Evolutionary conservation across 2,113 vertebrate genomes (phyloP), one percentile per base, ranked within the genome.

Genomic region (Austrofundulus limnaeus): DNA sequence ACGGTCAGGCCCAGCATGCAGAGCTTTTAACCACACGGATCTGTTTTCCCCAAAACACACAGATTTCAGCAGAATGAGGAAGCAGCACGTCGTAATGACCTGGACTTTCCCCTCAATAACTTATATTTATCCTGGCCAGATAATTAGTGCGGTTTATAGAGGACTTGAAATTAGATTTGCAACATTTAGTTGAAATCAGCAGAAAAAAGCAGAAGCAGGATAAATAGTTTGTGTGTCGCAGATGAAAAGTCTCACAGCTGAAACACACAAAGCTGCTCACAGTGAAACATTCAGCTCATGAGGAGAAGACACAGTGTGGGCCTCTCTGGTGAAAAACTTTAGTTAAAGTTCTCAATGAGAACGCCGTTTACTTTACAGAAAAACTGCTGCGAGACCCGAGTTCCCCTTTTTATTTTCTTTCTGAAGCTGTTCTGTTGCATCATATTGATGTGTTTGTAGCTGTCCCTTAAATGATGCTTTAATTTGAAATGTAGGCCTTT

Each of bases 281-380:
- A 39, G 16, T 19, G 1, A 4, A 28, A 28, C 7, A 21, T 8
- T 23, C 1, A 45, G 45, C 20, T 39, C 37, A 56, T 12, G 39
- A 51, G 19, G 43, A 52, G 34, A 59, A 34, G 43, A 53, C 64
- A 7, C 48, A 61, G 37, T 49, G 24, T 48, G 10, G 23, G 75
- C 61, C 62, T 66, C 37, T 62, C 17, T 53, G 49, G 31, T 31
- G 39, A 52, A 31, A 62, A 61, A 70, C 83, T 16, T 76, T 80
- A 19, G 58, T 70, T 81, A 74, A 70, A 83, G 88, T 90, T 92
- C 92, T 93, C 90, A 85, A 78, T 91, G 92, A 92, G 92, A 92
- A 92, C 85, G 74, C 20, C 64, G 38, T 46, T 77, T 70, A 37
- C 53, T 62, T 72, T 73, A 70, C 46, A 39, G 48, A 61, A 67